Evolutionary conservation across 1,140 invertebrate genomes (phyloP), one percentile per base, ranked within the genome.

Genomic region (Bathynomus jamesi): DNA sequence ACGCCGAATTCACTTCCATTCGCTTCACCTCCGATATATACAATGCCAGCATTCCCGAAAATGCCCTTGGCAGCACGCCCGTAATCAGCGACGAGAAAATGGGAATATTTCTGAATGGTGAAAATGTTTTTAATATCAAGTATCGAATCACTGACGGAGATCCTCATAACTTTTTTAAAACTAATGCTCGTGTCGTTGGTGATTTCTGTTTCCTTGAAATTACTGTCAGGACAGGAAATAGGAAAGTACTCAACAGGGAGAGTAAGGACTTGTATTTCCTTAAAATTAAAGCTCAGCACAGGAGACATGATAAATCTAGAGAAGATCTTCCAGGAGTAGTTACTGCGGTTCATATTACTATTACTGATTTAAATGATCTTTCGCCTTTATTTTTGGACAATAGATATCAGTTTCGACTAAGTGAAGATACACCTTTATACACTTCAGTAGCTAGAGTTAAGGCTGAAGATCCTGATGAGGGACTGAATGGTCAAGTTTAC

Each of bases 401-500:
- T 4, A 89, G 89, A 66, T 98, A 98, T 82, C 89, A 91, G 76
- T 88, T 89, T 5, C 87, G 86, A n/a, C 89, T 98, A n/a, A 87
- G 89, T 17, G 95, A 98, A 82, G 94, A 98, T 80, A 89, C 89
- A 63, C 89, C 92, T 3, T 82, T 95, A 64, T 92, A 96, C 82
- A 85, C 74, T 25, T 83, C 80, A 65, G 82, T 87, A 30, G 78
- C 81, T 2, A 78, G 80, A 71, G 84, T 87, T 3, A 87, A 87
- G 13, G 96, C 95, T 0, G 93, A 94, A 79, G 96, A 98, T 83
- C 94, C 95, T 7, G 95, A 99, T 82, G 83, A 95, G 11, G 95
- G 95, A 0, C 86, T 91, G 64, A 98, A 98, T 81, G 93, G 94
- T 2, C 93, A 98, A 83, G 94, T 98, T 77, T 98, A 98, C 82